These are phyloP conservation scores for Xyliphius kryptos DNA, from an alignment of 2,113 vertebrate species.

Conservation along the genomic window DNA sequence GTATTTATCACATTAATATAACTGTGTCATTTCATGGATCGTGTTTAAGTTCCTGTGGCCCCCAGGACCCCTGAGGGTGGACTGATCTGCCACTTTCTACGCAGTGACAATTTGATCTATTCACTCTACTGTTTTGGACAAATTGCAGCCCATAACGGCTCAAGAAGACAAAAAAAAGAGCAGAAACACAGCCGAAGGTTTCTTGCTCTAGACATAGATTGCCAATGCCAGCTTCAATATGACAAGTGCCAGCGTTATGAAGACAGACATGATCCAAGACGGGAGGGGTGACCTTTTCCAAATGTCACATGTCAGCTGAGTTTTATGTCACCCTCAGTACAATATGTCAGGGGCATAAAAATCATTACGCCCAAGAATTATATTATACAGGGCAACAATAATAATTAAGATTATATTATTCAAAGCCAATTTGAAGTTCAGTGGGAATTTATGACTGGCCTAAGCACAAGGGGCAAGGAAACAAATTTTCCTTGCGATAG, in stretches of 20 bases:
- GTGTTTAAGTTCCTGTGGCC: slow-evolving; percentile 15
- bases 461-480: slow-evolving; percentile 1
- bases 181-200: too few species aligned
- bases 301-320: slow-evolving; percentile 99
- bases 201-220: slow-evolving; percentile 59
- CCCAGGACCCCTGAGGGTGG: slow-evolving; percentile 22
- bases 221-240: slow-evolving; percentile 72
- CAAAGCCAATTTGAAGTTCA: slow-evolving; percentile 61
- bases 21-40: slow-evolving; percentile 62
- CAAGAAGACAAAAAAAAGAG: too few species aligned
- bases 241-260: slow-evolving; percentile 76
- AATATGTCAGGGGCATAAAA: slow-evolving; percentile 98
- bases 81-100: slow-evolving; percentile 38
- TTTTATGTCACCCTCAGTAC: slow-evolving; percentile 99
- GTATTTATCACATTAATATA: slow-evolving; percentile 73
- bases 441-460: slow-evolving; percentile 47
- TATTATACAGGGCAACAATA: slow-evolving; percentile 72
- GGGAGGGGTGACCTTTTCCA: slow-evolving; percentile 96
- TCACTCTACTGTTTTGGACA: slow-evolving; percentile 13
- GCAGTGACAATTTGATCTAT: slow-evolving; percentile 39
- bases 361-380: slow-evolving; percentile 91
- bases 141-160: slow-evolving; percentile 1
- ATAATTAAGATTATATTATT: slow-evolving; percentile 79
- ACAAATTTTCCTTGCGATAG: neutral
- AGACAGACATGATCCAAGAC: slow-evolving; percentile 75